Percentiles rank a stretch among this genome's conserved stretches.
phyloP scores from a whole-genome alignment of 2,888 invertebrate genomes.

The Synergus laeviventris region DNA sequence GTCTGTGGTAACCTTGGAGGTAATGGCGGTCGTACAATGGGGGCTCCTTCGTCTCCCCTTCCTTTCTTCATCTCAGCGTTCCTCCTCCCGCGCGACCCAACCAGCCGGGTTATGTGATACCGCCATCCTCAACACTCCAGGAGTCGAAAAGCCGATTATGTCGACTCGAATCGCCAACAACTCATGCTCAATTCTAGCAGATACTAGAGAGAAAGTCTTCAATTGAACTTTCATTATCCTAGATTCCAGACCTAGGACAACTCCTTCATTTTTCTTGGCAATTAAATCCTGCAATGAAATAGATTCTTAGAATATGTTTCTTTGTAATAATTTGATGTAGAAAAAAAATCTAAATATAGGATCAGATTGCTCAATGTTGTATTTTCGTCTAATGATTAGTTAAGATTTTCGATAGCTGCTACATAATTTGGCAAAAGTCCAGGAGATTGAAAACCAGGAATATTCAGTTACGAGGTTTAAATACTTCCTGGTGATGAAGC shows the following conservation, averaged over 20 bases:
- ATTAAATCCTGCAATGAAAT: background rate
- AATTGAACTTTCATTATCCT: background rate
- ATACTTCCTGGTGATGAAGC: background rate
- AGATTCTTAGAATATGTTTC: background rate
- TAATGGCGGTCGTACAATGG: conserved; percentile 61
- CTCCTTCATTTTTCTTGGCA: background rate
- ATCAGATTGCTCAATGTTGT: background rate
- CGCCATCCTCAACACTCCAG: conserved; percentile 32
- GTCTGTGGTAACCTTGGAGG: conserved; percentile 62
- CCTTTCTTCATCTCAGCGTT: conserved; percentile 45
- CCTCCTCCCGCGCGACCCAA: conserved; percentile 50
- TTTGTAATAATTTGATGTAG: background rate
- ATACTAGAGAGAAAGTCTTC: background rate
- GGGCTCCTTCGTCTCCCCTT: conserved; percentile 28
- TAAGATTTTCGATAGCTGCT: background rate
- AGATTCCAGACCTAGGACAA: background rate
- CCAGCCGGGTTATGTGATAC: conserved; percentile 29
- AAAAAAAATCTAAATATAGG: background rate
- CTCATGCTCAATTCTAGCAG: background rate
- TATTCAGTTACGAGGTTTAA: background rate
- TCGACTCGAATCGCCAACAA: background rate
- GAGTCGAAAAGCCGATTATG: conserved; percentile 29
- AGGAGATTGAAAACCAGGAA: background rate
- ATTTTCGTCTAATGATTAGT: background rate
- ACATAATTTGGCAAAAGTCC: conserved; percentile 6